phyloP scores from a whole-genome alignment of 2,888 invertebrate species.

The Drosophila neonasuta region DNA sequence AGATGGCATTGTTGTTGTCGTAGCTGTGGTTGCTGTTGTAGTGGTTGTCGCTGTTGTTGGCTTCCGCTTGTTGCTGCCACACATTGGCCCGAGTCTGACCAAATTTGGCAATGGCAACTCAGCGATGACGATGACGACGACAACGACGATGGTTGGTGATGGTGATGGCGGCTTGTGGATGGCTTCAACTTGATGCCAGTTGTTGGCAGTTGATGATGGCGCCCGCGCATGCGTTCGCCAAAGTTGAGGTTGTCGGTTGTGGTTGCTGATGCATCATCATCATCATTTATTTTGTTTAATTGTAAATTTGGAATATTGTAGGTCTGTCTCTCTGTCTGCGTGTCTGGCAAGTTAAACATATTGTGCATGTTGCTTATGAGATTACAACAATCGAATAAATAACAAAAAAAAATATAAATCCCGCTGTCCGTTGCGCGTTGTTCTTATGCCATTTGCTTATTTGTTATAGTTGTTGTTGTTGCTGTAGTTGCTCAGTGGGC shows the following conservation, averaged over 20 bases:
- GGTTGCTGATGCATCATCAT: constrained; percentile 56
- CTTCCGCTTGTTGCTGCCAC: constrained; percentile 60
- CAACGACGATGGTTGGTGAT: neutral
- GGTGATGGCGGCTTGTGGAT: constrained; percentile 42
- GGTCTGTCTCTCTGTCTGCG: constrained; percentile 10
- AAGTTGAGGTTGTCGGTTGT: constrained; percentile 18
- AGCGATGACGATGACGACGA: neutral
- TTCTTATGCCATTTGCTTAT: constrained; percentile 24
- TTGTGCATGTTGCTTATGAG: constrained; percentile 68
- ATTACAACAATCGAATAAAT: constrained; percentile 74
- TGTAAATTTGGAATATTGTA: constrained; percentile 59
- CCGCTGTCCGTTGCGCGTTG: constrained; percentile 26
- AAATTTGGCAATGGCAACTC: constrained; percentile 68
- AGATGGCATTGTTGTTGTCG: constrained; percentile 35
- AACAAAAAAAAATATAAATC: constrained; percentile 32
- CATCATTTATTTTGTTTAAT: constrained; percentile 71
- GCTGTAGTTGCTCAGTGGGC: constrained; percentile 49
- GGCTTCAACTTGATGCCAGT: constrained; percentile 43
- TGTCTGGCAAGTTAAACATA: constrained; percentile 41
- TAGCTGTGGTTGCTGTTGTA: constrained; percentile 29
- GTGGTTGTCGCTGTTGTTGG: constrained; percentile 36
- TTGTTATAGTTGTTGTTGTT: constrained; percentile 34
- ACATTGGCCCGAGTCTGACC: constrained; percentile 62
- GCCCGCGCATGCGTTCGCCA: constrained; percentile 73
- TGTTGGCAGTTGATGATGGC: constrained; percentile 70